Conservation (phyloP, 2,113 vertebrate species). For the Carlito syrichta region DNA sequence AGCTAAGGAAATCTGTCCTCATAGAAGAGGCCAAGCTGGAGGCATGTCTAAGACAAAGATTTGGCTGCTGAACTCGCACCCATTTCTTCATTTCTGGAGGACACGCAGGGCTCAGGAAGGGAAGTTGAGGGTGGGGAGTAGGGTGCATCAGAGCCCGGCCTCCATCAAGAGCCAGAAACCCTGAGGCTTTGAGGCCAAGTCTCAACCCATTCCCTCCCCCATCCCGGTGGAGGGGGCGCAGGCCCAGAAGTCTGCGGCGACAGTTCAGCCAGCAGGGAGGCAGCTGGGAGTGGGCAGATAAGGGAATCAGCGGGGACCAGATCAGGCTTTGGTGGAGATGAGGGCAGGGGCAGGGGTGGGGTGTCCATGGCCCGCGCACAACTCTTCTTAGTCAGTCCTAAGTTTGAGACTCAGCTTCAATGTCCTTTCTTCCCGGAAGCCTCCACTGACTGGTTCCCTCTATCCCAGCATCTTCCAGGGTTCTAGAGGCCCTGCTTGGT, state of each 20-base stretch:
- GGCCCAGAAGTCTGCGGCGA: conserved; percentile 66
- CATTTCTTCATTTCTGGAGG: conserved; percentile 44
- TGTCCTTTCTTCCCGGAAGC: conserved; percentile 30
- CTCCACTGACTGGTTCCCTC: conserved; percentile 15
- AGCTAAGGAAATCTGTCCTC: neutral
- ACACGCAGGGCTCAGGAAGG: conserved; percentile 25
- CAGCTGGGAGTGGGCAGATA: conserved; percentile 74
- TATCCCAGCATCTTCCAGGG: neutral
- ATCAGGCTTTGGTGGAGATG: conserved; percentile 58
- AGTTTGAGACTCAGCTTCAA: conserved; percentile 39
- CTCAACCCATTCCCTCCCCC: conserved; percentile 60
- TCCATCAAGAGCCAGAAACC: conserved; percentile 16
- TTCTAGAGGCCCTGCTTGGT: neutral
- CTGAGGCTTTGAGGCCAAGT: conserved; percentile 41
- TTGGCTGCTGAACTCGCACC: neutral
- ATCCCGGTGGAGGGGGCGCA: conserved; percentile 49
- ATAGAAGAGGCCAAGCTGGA: neutral
- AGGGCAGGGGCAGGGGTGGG: conserved; percentile 39
- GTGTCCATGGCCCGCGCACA: neutral
- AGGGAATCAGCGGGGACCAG: conserved; percentile 71
- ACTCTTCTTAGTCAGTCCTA: conserved; percentile 46
- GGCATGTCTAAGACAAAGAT: neutral
- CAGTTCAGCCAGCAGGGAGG: conserved; percentile 71
- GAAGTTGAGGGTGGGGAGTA: conserved; percentile 54
- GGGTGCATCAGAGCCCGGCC: conserved; percentile 19